Base-by-base conservation (phyloP, 2,113 vertebrate genomes). In the Siniperca knerii region DNA sequence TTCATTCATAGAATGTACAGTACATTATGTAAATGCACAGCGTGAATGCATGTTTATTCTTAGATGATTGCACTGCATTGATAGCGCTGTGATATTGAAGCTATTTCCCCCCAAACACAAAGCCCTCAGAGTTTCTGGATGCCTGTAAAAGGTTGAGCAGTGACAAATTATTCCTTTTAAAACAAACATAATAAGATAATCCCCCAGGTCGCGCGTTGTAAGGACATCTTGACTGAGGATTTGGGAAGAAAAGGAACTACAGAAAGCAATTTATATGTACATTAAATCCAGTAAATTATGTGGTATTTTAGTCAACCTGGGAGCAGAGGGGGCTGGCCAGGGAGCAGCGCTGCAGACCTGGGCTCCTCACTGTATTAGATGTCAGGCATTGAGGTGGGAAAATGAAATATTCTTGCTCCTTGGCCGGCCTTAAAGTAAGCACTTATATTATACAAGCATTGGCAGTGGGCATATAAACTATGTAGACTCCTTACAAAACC, bases 101-200 rank as follows among this genome's bases (percentile, higher is more conserved):
- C 82, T 75, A 68, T 92, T 87, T 88, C 62, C 52, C 74, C 60
- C 69, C 23, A 62, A 86, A 84, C n/a, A 66, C 35, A 88, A 86
- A 82, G 65, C 76, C 83, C 79, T 79, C 20, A 25, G 67, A 75
- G 81, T 73, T 79, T 80, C 65, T 72, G 33, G 62, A 62, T 87
- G 77, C 72, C 54, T 71, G 48, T 68, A 72, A 81, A 81, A 90
- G 85, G 85, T 75, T 88, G 70, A 92, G 83, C 42, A 64, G 71
- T 68, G 79, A 82, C 52, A 85, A 85, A 85, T 85, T 46, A 86
- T 79, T 87, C 83, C 55, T 67, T 77, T 90, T 87, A 88, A 92
- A 92, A 92, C 87, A 91, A 91, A 90, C 75, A 77, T 85, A 89
- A 88, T 90, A 85, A 92, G 70, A 92, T 91, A 90, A 92, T 89